phyloP scores from a whole-genome alignment of 2,113 vertebrate genomes.

The Hiodon tergisus region DNA sequence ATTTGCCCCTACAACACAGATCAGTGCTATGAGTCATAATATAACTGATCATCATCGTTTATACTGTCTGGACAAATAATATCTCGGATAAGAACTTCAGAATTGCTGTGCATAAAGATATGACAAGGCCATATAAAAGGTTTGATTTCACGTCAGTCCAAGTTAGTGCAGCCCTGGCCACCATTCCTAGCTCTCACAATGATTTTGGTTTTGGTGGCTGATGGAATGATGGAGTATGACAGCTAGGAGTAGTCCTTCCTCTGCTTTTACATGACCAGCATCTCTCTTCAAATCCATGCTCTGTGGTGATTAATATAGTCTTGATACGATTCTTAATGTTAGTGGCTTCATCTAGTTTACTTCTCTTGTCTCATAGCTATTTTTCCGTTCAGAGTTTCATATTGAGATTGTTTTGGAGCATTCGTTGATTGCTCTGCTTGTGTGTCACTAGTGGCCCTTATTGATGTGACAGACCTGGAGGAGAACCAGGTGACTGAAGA shows the following conservation, averaged over 20 bases:
- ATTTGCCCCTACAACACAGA: no score
- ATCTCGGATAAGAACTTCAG: neutral
- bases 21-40: no score
- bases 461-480: constrained; percentile 74
- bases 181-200: neutral
- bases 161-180: constrained; percentile 6
- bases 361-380: neutral
- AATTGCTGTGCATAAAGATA: neutral
- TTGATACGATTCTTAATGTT: neutral
- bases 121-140: neutral
- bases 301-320: neutral
- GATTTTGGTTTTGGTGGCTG: neutral
- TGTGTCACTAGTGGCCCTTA: constrained; percentile 59
- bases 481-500: constrained; percentile 73
- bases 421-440: neutral
- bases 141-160: constrained; percentile 12
- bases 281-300: neutral
- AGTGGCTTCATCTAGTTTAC: neutral
- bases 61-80: neutral
- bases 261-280: neutral
- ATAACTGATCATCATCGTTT: neutral
- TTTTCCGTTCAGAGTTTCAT: neutral
- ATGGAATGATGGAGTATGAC: constrained; percentile 14
- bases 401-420: neutral
- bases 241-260: neutral